Conservation (phyloP, 2,888 invertebrate species). For the Laspeyria flexula region DNA sequence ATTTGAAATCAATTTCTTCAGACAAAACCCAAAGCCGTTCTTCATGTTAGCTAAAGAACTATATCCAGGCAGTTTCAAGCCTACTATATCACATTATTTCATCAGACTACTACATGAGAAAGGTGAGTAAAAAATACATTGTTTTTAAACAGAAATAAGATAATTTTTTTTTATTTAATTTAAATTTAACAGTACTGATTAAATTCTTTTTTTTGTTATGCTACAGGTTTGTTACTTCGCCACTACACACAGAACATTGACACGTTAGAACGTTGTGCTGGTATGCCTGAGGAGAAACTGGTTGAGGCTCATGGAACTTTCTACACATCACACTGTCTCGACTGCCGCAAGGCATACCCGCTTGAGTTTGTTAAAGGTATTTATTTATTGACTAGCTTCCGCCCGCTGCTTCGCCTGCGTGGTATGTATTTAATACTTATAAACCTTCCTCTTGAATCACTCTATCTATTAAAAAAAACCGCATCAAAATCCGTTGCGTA, state of each 20-base stretch:
- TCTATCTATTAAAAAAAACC: too few species aligned
- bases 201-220: too few species aligned
- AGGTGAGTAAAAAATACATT: conserved; percentile 64
- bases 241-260: conserved; percentile 98
- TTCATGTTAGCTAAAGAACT: conserved; percentile 96
- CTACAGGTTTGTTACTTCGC: conserved; percentile 87
- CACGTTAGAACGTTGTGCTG: conserved; percentile 94
- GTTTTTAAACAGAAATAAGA: neutral
- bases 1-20: conserved; percentile 95
- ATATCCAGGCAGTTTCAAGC: conserved; percentile 94
- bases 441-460: too few species aligned
- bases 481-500: too few species aligned
- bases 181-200: too few species aligned
- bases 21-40: conserved; percentile 96
- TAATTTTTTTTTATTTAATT: too few species aligned
- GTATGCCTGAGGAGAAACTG: conserved; percentile 92
- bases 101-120: conserved; percentile 94
- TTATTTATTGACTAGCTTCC: too few species aligned
- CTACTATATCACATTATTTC: conserved; percentile 96
- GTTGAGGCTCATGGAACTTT: conserved; percentile 99
- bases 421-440: too few species aligned
- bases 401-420: too few species aligned
- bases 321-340: conserved; percentile 93
- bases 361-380: conserved; percentile 94
- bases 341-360: conserved; percentile 90